Base-by-base conservation (phyloP, 2,113 vertebrate genomes). In the Perca flavescens region DNA sequence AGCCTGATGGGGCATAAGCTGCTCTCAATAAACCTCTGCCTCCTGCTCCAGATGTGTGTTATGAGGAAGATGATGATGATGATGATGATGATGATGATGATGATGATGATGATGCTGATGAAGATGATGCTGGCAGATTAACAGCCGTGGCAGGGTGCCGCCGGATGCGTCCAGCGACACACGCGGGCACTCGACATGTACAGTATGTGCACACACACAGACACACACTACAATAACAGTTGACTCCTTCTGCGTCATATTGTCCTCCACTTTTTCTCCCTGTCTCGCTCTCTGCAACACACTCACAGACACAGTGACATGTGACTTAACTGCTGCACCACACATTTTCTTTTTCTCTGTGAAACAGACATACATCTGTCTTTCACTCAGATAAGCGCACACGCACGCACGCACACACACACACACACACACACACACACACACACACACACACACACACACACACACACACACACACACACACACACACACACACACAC, bases 191-290 rank as follows among this genome's bases (percentile, higher is more conserved):
- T 16, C 2, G 2, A 54, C 53, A 60, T 6, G 22, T 16, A 43
- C 40, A 43, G 40, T 43, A 28, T 28, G 54, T 17, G 15, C 16
- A 28, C 53, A 78, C 74, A 69, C 28, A 43, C 19, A 0, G 0
- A 70, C 36, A 65, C 54, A 65, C 67, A 16, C 2, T 7, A 17
- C 57, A 80, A 69, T 43, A 80, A 87, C 79, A 83, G 83, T 58
- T 83, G 84, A 79, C 63, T 79, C 40, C 65, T 80, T 82, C 86
- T 88, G 86, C 71, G 83, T 90, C 90, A 89, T 66, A 71, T 81
- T 81, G 74, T 77, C 58, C 36, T 1, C 40, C 68, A 75, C 53
- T 64, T 68, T 56, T 22, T 84, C 31, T 58, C 77, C 47, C 74
- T 57, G 3, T 60, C 62, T 80, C 15, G 3, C 62, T 69, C 28